Percentiles rank a stretch among this genome's conserved stretches.
phyloP scores from a whole-genome alignment of 2,113 vertebrate genomes.

The Australoheros scitulus region DNA sequence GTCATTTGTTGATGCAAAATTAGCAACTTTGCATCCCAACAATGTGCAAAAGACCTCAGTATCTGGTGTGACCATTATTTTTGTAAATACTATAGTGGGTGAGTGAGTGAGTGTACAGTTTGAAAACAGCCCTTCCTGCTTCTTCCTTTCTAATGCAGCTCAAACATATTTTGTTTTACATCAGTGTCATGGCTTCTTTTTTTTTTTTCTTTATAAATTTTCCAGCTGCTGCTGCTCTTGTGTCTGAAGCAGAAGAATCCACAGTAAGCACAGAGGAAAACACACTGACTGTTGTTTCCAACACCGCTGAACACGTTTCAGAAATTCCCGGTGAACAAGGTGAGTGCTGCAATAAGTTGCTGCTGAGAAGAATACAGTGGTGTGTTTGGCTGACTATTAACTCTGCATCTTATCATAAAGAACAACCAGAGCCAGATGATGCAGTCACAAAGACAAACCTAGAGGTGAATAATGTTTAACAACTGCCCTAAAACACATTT shows the following conservation, averaged over 20 bases:
- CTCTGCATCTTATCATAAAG: conserved; percentile 25
- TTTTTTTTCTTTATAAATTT: not conserved
- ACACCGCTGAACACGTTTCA: not conserved
- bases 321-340: conserved; percentile 35
- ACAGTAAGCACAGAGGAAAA: not conserved
- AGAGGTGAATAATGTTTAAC: conserved; percentile 26
- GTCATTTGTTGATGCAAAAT: not conserved
- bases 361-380: not conserved
- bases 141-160: not conserved
- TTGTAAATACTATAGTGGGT: not conserved
- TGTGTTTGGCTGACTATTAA: not conserved
- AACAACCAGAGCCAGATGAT: conserved; percentile 26
- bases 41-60: not conserved
- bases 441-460: not conserved
- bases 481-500: not conserved
- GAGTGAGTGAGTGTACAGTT: not conserved
- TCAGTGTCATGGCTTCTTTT: not conserved
- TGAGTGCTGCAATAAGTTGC: not conserved
- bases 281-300: not conserved
- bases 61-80: not conserved
- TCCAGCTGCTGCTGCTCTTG: conserved; percentile 18
- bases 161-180: not conserved
- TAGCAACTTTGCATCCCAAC: not conserved
- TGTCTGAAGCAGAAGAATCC: conserved; percentile 10
- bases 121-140: not conserved